Base-by-base conservation (phyloP, 2,113 vertebrate species). In the Ophthalmolycus amberensis region DNA sequence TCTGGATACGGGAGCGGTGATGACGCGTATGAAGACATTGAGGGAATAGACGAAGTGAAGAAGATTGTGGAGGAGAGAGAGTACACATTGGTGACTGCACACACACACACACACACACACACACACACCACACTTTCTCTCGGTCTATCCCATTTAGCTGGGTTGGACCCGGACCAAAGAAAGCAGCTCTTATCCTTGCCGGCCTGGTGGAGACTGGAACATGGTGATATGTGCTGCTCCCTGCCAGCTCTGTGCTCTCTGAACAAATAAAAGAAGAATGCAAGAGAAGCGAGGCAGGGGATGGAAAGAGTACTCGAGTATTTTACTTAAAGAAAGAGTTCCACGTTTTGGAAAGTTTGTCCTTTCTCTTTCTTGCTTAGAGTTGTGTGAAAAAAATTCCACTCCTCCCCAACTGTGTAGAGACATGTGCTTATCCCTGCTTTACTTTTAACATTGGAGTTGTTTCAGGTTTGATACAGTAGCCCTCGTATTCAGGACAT, bases 1-100 rank as follows among this genome's bases (percentile, higher is more conserved):
- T 98, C 98, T 1, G 98, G 97, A 37, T 96, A 96, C 27, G 90
- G 85, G 75, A 99, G 98, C 3, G 98, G 98, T 4, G 91, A 96
- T 0, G 90, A 88, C 2, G 79, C 77, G 8, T 77, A 94, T 50
- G 93, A 95, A 38, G 96, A 97, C 84, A 78, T 82, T 0, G 95
- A 96, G 7, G 82, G 85, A 27, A 38, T 14, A 34, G 85, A 92
- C 0, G 95, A 95, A 83, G 94, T 94, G 42, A 95, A 95, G 91
- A 95, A 95, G 86, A 65, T 89, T 6, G 87, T 94, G 22, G 94
- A 95, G 75, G 91, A 95, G 86, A 90, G 83, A 75, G 90, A 91
- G 71, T 95, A 90, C 34, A 80, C 74, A 9, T 70, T 90, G 93
- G 94, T 95, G 67, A 75, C 90, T 79, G 7, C n/a, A 66, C 18